These are phyloP conservation scores for Leptopilina clavipes DNA, from an alignment of 1,140 invertebrate species.

Conservation along the genomic window DNA sequence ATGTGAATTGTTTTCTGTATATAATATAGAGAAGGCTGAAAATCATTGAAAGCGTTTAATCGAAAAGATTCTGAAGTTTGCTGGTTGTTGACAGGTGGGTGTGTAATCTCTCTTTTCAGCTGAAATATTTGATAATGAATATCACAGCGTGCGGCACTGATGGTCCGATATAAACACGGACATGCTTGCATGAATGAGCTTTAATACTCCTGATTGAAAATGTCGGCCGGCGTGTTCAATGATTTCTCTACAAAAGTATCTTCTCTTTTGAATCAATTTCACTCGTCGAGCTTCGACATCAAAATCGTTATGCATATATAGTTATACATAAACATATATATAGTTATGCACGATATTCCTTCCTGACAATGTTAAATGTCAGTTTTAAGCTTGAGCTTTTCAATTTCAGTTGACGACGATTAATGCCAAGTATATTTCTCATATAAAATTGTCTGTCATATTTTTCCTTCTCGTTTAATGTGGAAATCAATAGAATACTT, in stretches of 20 bases:
- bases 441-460: neutral
- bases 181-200: conserved; percentile 20
- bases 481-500: no score
- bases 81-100: conserved; percentile 8
- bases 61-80: conserved; percentile 17
- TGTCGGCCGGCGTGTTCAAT: conserved; percentile 22
- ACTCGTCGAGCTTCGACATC: conserved; percentile 10
- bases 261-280: conserved; percentile 26
- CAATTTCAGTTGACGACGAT: conserved; percentile 9
- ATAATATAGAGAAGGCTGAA: neutral
- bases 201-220: conserved; percentile 33
- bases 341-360: neutral
- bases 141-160: neutral
- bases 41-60: conserved; percentile 16
- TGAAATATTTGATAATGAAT: conserved; percentile 34
- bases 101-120: conserved; percentile 13
- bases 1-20: neutral
- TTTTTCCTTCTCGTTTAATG: neutral
- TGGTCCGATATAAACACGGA: conserved; percentile 13
- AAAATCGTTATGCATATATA: no score
- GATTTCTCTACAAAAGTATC: conserved; percentile 25
- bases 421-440: neutral
- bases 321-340: neutral
- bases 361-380: neutral
- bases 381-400: conserved; percentile 13